These are phyloP conservation scores for Hippocampus barbouri DNA, from an alignment of 2,113 vertebrate genomes.

Conservation along the genomic window DNA sequence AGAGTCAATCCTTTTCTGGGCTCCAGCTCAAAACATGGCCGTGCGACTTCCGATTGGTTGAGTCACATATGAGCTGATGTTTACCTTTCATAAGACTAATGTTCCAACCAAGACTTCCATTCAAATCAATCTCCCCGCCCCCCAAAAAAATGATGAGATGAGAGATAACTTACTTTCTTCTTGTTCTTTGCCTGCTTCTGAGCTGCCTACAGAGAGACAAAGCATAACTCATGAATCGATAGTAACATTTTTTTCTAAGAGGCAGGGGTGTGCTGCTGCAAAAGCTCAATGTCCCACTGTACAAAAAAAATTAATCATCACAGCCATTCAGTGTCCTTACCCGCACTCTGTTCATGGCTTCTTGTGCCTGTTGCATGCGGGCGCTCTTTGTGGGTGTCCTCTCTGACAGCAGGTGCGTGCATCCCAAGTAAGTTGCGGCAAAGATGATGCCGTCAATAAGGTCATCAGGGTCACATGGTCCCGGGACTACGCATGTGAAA, in stretches of 20 bases:
- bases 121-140: background rate
- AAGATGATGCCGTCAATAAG: conserved; percentile 97
- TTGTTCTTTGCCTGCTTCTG: conserved; percentile 97
- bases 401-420: conserved; percentile 93
- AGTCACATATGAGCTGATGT: background rate
- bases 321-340: conserved; percentile 59
- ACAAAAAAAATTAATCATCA: background rate
- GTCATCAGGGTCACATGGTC: conserved; percentile 95
- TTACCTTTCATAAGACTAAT: background rate
- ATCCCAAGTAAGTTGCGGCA: conserved; percentile 95
- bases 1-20: too few relatives aligned
- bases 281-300: background rate
- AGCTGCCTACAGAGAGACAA: conserved; percentile 85
- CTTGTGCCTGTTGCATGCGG: conserved; percentile 97
- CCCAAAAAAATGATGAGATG: background rate
- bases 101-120: background rate
- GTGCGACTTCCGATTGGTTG: too few relatives aligned
- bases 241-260: too few relatives aligned
- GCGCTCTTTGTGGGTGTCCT: conserved; percentile 92
- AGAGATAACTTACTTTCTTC: conserved; percentile 83
- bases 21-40: too few relatives aligned
- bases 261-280: too few relatives aligned
- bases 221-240: conserved; percentile 60
- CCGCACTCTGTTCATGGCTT: conserved; percentile 93
- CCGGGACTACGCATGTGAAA: conserved; percentile 78